phyloP scores from a whole-genome alignment of 1,140 invertebrate genomes.

The Meteorus sp. region DNA sequence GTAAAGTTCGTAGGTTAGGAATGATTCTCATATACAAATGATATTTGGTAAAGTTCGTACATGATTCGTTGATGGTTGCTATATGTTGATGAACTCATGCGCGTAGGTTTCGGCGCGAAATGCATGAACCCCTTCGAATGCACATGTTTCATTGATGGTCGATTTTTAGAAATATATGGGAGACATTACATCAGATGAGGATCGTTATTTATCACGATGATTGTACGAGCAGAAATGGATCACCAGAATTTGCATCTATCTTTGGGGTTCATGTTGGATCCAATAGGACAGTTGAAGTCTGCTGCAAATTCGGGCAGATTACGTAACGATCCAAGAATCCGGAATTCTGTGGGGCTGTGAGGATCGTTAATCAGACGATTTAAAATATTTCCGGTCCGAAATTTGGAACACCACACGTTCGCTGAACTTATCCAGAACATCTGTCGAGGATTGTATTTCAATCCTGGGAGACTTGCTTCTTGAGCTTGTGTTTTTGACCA shows the following conservation, averaged over 20 bases:
- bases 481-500: neutral
- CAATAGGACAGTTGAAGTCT: slow-evolving; percentile 2
- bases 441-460: slow-evolving; percentile 59
- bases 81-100: no score
- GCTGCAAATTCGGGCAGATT: slow-evolving; percentile 1
- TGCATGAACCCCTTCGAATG: no score
- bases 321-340: neutral
- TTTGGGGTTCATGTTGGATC: slow-evolving; percentile 2
- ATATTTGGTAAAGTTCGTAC: no score
- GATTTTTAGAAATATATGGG: no score
- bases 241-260: neutral
- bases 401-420: slow-evolving; percentile 60
- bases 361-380: neutral
- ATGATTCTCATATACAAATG: no score
- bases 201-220: no score
- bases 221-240: no score
- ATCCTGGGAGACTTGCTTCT: slow-evolving; percentile 37
- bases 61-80: no score
- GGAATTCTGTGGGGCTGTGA: neutral
- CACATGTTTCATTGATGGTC: no score
- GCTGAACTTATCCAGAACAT: slow-evolving; percentile 67
- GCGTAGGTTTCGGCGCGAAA: no score
- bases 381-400: slow-evolving; percentile 54
- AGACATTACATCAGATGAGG: no score
- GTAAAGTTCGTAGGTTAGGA: no score